Evolutionary conservation across 1,140 invertebrate genomes (phyloP).

Genomic region (Zaprionus taronus): DNA sequence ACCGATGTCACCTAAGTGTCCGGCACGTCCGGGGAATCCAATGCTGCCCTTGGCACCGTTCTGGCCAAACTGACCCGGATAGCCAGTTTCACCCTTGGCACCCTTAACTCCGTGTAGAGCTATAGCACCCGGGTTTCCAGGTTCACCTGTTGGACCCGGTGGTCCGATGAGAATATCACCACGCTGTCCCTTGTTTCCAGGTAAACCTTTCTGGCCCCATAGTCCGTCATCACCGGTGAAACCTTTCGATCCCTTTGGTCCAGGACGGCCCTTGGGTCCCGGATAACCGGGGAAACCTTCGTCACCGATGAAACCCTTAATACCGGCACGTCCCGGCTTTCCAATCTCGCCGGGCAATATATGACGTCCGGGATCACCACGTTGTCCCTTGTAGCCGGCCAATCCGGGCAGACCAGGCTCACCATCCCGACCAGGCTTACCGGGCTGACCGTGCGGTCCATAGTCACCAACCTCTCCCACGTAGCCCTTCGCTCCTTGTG

Average conservation of each 20-base stretch:
- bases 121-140: conserved; percentile 85
- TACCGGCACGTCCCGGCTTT: conserved; percentile 73
- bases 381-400: conserved; percentile 85
- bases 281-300: conserved; percentile 56
- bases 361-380: conserved; percentile 84
- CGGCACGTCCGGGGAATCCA: conserved; percentile 86
- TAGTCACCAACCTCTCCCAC: conserved; percentile 83
- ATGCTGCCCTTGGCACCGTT: conserved; percentile 78
- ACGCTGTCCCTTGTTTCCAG: conserved; percentile 85
- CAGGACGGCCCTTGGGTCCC: conserved; percentile 59
- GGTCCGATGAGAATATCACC: conserved; percentile 86
- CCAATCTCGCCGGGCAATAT: conserved; percentile 85
- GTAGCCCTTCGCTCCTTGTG: conserved; percentile 85
- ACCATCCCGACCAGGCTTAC: conserved; percentile 85
- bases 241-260: conserved; percentile 70
- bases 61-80: conserved; percentile 49
- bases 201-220: conserved; percentile 73
- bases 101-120: conserved; percentile 88
- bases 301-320: conserved; percentile 85
- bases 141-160: conserved; percentile 85
- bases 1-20: conserved; percentile 85
- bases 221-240: conserved; percentile 82
- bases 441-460: conserved; percentile 83
- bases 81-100: conserved; percentile 85
- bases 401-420: conserved; percentile 81